Evolutionary conservation across 2,797 vertebrate species (phyloP).

Genomic region (Mergus octosetaceus): DNA sequence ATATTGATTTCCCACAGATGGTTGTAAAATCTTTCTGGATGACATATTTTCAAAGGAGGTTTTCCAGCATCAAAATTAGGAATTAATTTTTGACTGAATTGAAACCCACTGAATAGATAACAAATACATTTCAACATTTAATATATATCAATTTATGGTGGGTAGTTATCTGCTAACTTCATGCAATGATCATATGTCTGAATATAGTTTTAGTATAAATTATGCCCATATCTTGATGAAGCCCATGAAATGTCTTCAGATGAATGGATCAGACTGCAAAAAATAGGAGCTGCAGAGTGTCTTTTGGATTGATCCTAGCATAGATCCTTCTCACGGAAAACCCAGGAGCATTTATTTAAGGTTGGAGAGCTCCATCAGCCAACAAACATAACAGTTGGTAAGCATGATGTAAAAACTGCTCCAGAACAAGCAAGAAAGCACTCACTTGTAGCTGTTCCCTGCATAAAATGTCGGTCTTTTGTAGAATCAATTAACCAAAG

Average conservation of each 20-base stretch:
- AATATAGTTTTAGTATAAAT: conserved; percentile 1
- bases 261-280: background rate
- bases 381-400: background rate
- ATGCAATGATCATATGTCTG: background rate
- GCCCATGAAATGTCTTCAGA: background rate
- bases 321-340: background rate
- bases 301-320: background rate
- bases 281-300: background rate
- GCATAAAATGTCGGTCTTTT: background rate
- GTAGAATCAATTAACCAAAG: background rate
- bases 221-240: background rate
- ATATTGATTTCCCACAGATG: conserved; percentile 2
- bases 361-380: background rate
- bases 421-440: background rate
- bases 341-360: background rate
- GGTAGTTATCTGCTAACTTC: conserved; percentile 1
- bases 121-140: conserved; percentile 12
- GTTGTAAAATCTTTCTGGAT: conserved; percentile 38
- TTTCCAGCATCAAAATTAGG: conserved; percentile 33
- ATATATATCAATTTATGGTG: background rate
- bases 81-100: conserved; percentile 14
- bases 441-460: background rate
- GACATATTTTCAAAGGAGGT: conserved; percentile 18
- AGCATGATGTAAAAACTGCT: background rate
- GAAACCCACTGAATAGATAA: background rate